Evolutionary conservation across 2,888 invertebrate species (phyloP).

Genomic region (Colostygia pectinataria): DNA sequence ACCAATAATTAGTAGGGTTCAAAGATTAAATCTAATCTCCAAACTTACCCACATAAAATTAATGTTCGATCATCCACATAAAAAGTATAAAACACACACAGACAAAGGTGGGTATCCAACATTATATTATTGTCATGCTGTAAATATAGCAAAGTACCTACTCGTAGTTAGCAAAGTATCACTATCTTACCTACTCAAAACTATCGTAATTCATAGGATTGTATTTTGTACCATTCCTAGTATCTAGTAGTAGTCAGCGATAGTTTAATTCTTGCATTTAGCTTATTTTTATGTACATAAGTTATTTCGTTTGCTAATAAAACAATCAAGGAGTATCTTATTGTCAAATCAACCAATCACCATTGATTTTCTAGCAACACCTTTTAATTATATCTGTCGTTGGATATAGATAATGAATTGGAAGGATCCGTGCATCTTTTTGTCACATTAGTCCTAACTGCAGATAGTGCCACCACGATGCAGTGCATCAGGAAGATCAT

Average conservation of each 20-base stretch:
- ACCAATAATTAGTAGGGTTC: not conserved
- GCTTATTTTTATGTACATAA: too few relatives aligned
- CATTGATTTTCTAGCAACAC: not conserved
- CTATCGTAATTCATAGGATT: not conserved
- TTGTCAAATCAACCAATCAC: too few relatives aligned
- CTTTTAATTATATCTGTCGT: constrained; percentile 33
- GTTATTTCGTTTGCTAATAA: too few relatives aligned
- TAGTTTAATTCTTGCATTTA: too few relatives aligned
- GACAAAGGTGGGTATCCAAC: too few relatives aligned
- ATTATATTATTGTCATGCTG: too few relatives aligned
- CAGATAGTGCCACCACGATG: constrained; percentile 79
- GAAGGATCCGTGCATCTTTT: constrained; percentile 40
- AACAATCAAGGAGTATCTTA: too few relatives aligned
- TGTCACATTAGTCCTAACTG: constrained; percentile 65
- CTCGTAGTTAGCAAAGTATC: too few relatives aligned
- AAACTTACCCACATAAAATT: too few relatives aligned
- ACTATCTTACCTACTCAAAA: not conserved
- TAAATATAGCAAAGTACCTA: too few relatives aligned
- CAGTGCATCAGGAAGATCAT: constrained; percentile 85
- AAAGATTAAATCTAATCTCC: not conserved
- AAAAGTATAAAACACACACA: too few relatives aligned
- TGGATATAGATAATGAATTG: constrained; percentile 45
- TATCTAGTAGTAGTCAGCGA: not conserved
- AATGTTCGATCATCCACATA: too few relatives aligned
- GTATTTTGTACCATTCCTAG: constrained; percentile 13